Percentiles rank a stretch among this genome's conserved stretches.
Evolutionary conservation across 1,140 invertebrate species (phyloP).

Genomic region (Amyelois transitella): DNA sequence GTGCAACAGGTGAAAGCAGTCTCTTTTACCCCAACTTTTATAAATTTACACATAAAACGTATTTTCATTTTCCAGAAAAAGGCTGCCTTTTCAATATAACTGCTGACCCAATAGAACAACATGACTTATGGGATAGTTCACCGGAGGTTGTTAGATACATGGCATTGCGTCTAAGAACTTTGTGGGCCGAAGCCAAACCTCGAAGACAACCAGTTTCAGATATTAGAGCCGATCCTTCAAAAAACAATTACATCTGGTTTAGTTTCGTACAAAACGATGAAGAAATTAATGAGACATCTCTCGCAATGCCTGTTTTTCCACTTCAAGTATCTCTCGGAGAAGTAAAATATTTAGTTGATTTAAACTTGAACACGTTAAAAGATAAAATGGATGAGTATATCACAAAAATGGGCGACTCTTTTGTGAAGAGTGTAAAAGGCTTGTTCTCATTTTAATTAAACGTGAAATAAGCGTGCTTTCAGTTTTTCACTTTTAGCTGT

Average conservation of each 20-base stretch:
- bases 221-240: conserved; percentile 19
- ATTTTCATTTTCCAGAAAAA: conserved; percentile 23
- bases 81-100: conserved; percentile 31
- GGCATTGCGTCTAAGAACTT: conserved; percentile 18
- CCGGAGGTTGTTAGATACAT: conserved; percentile 22
- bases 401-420: conserved; percentile 19
- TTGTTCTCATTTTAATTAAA: conserved; percentile 14
- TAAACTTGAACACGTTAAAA: conserved; percentile 23
- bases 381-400: conserved; percentile 21
- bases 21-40: too few species aligned
- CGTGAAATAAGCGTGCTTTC: too few species aligned
- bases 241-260: conserved; percentile 21
- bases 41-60: too few species aligned
- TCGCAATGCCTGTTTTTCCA: conserved; percentile 20
- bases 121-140: conserved; percentile 23
- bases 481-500: too few species aligned
- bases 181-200: conserved; percentile 24
- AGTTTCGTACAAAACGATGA: conserved; percentile 24
- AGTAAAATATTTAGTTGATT: conserved; percentile 24
- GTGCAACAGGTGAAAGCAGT: too few species aligned
- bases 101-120: conserved; percentile 23
- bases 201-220: conserved; percentile 11
- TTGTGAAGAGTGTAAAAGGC: conserved; percentile 18
- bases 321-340: conserved; percentile 23
- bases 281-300: conserved; percentile 4